phyloP scores from a whole-genome alignment of 2,797 vertebrate genomes.

The Lagocephalus sceleratus region DNA sequence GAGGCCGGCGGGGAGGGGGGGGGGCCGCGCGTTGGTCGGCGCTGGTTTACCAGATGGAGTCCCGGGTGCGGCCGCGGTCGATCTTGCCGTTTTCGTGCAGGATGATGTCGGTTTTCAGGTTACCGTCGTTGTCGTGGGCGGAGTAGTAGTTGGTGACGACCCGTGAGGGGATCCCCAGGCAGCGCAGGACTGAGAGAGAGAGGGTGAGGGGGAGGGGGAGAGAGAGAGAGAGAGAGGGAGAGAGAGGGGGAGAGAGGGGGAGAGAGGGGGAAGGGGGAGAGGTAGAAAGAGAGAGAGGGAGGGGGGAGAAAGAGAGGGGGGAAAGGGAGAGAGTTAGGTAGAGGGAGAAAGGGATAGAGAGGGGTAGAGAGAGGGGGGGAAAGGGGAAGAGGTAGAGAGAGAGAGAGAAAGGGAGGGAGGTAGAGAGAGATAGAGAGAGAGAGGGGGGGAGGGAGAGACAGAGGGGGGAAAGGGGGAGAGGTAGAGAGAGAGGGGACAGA shows the following conservation, averaged over 20 bases:
- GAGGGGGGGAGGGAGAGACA: background rate
- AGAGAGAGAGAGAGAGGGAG: background rate
- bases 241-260: no score
- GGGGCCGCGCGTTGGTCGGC: background rate
- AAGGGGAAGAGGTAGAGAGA: background rate
- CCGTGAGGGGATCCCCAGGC: constrained; percentile 89
- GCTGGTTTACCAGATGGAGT: constrained; percentile 86
- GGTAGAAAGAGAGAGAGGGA: no score
- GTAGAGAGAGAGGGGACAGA: no score
- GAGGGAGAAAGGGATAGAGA: background rate
- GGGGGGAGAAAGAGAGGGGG: background rate
- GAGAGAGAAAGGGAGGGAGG: no score
- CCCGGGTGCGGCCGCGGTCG: constrained; percentile 82
- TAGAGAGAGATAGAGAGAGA: no score
- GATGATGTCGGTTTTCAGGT: constrained; percentile 88
- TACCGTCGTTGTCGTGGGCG: constrained; percentile 93
- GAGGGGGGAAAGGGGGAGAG: no score
- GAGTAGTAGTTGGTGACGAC: constrained; percentile 91
- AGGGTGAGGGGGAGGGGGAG: background rate
- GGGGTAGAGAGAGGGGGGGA: no score
- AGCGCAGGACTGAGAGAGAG: constrained; percentile 82
- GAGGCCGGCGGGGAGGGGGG: no score
- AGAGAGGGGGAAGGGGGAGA: no score
- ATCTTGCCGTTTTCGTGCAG: constrained; percentile 84
- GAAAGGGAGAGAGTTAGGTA: no score